Percentiles rank a stretch among this genome's conserved stretches.
Conservation (phyloP, 2,113 vertebrate genomes). For the Eublepharis macularius region DNA sequence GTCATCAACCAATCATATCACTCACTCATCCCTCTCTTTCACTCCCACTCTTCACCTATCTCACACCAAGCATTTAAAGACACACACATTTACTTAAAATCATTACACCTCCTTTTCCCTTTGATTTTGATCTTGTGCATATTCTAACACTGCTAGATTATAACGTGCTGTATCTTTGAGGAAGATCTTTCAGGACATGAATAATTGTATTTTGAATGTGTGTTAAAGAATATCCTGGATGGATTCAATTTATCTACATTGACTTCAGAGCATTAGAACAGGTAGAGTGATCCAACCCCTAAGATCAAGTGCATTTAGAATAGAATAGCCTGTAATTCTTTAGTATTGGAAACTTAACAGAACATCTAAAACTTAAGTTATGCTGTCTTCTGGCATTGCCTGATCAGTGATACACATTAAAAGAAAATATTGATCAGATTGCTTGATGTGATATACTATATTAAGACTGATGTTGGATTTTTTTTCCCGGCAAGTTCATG, state of each 20-base stretch:
- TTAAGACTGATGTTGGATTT: conserved; percentile 14
- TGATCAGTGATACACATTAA: conserved; percentile 25
- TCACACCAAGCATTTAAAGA: too few relatives aligned
- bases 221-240: neutral
- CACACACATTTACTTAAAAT: too few relatives aligned
- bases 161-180: neutral
- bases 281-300: neutral
- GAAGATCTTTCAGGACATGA: neutral
- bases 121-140: neutral
- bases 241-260: neutral
- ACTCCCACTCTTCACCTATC: too few relatives aligned
- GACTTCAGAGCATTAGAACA: neutral
- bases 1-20: too few relatives aligned
- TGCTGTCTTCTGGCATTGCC: conserved; percentile 27
- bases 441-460: conserved; percentile 9
- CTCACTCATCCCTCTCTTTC: too few relatives aligned
- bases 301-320: neutral
- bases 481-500: conserved; percentile 31
- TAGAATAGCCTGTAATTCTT: neutral
- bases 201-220: neutral
- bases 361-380: conserved; percentile 44
- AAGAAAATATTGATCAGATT: conserved; percentile 44
- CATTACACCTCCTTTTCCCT: too few relatives aligned
- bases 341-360: conserved; percentile 28
- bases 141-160: neutral